Conservation (phyloP, 2,113 vertebrate species). For the Sceloporus tristichus region DNA sequence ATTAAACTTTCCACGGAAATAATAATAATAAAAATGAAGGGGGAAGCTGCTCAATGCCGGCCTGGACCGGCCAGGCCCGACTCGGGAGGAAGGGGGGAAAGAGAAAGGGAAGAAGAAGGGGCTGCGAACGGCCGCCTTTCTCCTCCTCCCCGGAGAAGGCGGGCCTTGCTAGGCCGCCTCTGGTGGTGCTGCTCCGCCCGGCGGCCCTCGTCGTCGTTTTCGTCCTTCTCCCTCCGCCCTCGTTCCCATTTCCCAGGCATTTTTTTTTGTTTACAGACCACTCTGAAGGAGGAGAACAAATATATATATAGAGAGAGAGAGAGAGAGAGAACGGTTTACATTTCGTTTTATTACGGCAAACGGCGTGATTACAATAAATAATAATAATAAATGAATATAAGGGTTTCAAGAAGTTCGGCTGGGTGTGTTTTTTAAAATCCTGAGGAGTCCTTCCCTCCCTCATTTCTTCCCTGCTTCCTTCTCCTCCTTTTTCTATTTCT, state of each 20-base stretch:
- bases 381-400: too few species aligned
- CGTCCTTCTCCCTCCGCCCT: neutral
- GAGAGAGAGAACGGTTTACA: too few species aligned
- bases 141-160: neutral
- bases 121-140: conserved; percentile 11
- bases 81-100: conserved; percentile 8
- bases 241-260: neutral
- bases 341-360: too few species aligned
- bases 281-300: neutral
- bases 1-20: too few species aligned
- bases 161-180: neutral
- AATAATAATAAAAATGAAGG: neutral
- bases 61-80: conserved; percentile 30
- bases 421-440: too few species aligned
- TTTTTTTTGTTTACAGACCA: neutral
- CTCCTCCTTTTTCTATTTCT: too few species aligned
- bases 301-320: too few species aligned
- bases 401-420: too few species aligned
- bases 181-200: conserved; percentile 4
- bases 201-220: neutral
- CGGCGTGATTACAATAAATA: too few species aligned
- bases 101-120: neutral
- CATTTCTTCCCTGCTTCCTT: too few species aligned
- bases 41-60: conserved; percentile 32
- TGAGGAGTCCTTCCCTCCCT: too few species aligned